Evolutionary conservation across 2,797 vertebrate genomes (phyloP).

Genomic region (Mastacembelus armatus): DNA sequence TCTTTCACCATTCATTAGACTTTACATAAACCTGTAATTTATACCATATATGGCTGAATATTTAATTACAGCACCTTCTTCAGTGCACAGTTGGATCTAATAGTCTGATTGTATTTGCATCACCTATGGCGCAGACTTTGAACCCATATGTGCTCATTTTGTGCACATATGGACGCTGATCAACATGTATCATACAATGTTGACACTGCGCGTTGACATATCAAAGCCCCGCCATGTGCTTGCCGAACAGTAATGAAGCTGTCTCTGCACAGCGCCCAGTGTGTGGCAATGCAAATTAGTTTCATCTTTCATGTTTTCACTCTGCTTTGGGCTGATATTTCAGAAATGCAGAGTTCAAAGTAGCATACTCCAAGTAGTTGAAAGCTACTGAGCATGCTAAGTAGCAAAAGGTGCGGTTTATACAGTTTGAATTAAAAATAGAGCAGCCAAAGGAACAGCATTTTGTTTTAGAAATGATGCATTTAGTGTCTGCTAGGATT

Average conservation of each 20-base stretch:
- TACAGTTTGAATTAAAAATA: not conserved
- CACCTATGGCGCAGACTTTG: not conserved
- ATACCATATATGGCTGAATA: not conserved
- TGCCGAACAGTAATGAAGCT: not conserved
- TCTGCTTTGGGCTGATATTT: slow-evolving; percentile 19
- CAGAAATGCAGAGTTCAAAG: slow-evolving; percentile 15
- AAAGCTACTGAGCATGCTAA: slow-evolving; percentile 9
- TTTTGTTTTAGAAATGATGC: slow-evolving; percentile 25
- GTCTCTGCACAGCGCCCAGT: not conserved
- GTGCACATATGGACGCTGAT: slow-evolving; percentile 1
- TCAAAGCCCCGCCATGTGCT: not conserved
- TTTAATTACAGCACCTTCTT: slow-evolving; percentile 20
- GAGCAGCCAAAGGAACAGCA: not conserved
- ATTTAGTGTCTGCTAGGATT: slow-evolving; percentile 16
- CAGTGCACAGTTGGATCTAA: not conserved
- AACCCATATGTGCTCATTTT: not conserved
- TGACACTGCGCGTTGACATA: not conserved
- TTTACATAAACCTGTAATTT: not conserved
- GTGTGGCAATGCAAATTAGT: slow-evolving; percentile 2
- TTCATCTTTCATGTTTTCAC: slow-evolving; percentile 19
- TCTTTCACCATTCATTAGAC: not conserved
- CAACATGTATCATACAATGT: slow-evolving; percentile 3
- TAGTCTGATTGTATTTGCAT: not conserved
- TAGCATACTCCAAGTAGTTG: slow-evolving; percentile 4
- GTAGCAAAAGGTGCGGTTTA: not conserved